phyloP scores from a whole-genome alignment of 2,797 vertebrate species.

The Gouania willdenowi region DNA sequence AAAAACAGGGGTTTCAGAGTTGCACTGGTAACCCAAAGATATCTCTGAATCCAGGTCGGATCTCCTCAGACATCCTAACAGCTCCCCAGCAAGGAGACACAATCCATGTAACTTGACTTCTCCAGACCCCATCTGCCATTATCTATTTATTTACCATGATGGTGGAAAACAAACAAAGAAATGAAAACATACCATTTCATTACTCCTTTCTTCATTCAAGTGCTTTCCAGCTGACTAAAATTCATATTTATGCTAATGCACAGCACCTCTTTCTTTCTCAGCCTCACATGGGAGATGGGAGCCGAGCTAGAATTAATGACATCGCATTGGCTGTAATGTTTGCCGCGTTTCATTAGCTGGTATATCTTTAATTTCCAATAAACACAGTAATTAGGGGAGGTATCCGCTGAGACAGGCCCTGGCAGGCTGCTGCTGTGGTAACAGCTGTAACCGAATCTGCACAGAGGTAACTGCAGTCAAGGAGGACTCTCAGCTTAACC shows the following conservation, averaged over 20 bases:
- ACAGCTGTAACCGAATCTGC: slow-evolving; percentile 78
- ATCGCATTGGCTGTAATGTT: slow-evolving; percentile 76
- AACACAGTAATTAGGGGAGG: slow-evolving; percentile 80
- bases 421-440: slow-evolving; percentile 72
- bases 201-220: slow-evolving; percentile 69
- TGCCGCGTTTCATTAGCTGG: slow-evolving; percentile 80
- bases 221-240: slow-evolving; percentile 78
- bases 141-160: slow-evolving; percentile 68
- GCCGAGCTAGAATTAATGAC: slow-evolving; percentile 78
- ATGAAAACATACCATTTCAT: slow-evolving; percentile 75
- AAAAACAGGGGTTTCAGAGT: too few relatives aligned
- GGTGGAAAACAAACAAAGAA: slow-evolving; percentile 63
- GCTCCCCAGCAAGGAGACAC: slow-evolving; percentile 23
- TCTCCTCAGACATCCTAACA: slow-evolving; percentile 29
- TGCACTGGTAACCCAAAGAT: slow-evolving; percentile 36
- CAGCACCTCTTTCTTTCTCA: slow-evolving; percentile 61
- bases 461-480: slow-evolving; percentile 69
- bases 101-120: slow-evolving; percentile 32
- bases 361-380: slow-evolving; percentile 86
- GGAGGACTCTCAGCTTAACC: slow-evolving; percentile 75
- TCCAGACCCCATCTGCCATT: slow-evolving; percentile 36
- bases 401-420: slow-evolving; percentile 74
- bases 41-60: slow-evolving; percentile 22
- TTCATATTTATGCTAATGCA: slow-evolving; percentile 81
- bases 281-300: slow-evolving; percentile 68